phyloP scores from a whole-genome alignment of 2,888 invertebrate genomes.

The Iselma pallidipennis region DNA sequence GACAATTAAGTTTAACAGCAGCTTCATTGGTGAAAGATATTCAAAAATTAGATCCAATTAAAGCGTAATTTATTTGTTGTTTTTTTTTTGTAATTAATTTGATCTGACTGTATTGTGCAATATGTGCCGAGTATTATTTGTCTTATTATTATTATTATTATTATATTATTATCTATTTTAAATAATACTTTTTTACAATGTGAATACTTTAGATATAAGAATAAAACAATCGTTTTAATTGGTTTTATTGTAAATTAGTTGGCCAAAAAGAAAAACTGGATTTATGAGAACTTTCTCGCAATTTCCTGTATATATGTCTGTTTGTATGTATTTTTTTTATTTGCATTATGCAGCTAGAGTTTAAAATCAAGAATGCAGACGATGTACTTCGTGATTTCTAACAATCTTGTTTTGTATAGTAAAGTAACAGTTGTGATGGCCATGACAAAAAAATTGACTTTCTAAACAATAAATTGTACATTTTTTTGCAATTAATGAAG shows the following conservation, averaged over 20 bases:
- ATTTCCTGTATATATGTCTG: background rate
- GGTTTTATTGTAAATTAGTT: background rate
- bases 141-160: background rate
- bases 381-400: background rate
- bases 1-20: background rate
- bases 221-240: background rate
- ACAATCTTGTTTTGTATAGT: no score
- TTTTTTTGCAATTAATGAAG: background rate
- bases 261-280: background rate
- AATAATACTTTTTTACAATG: no score
- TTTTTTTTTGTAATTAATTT: background rate
- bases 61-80: background rate
- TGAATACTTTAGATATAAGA: background rate
- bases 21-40: background rate
- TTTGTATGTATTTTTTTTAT: background rate
- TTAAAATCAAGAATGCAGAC: background rate
- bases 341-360: background rate
- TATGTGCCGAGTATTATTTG: slow-evolving; percentile 9
- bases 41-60: slow-evolving; percentile 10
- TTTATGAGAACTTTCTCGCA: background rate
- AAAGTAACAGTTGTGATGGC: no score
- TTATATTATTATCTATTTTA: no score
- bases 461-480: background rate
- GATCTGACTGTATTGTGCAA: slow-evolving; percentile 9
- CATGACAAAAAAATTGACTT: background rate